Evolutionary conservation across 2,888 invertebrate species (phyloP).

Genomic region (Argyresthia goedartella): DNA sequence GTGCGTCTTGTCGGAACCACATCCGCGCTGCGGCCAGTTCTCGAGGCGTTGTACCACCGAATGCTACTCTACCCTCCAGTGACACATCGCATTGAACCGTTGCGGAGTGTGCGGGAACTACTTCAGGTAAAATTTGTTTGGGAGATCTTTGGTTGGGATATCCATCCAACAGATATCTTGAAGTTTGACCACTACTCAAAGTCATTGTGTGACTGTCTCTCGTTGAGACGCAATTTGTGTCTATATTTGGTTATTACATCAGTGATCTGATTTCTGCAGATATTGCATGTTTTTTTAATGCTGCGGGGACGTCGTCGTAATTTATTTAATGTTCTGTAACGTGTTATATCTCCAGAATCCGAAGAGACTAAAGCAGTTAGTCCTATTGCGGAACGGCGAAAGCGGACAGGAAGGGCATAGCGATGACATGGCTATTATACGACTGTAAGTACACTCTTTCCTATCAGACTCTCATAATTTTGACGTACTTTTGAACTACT

Average conservation of each 20-base stretch:
- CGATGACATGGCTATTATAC: constrained; percentile 85
- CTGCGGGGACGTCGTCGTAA: no score
- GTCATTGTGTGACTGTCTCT: no score
- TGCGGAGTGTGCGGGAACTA: constrained; percentile 86
- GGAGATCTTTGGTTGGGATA: no score
- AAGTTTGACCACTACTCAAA: no score
- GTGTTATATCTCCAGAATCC: constrained; percentile 73
- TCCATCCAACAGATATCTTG: no score
- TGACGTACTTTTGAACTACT: background rate
- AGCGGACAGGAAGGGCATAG: constrained; percentile 57
- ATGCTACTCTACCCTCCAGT: constrained; percentile 92
- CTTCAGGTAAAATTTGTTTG: constrained; percentile 46
- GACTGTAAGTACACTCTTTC: constrained; percentile 78
- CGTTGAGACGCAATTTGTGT: no score
- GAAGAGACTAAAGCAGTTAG: constrained; percentile 81
- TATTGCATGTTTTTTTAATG: no score
- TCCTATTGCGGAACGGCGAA: constrained; percentile 74
- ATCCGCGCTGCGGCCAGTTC: constrained; percentile 87
- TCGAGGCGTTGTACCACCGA: constrained; percentile 93
- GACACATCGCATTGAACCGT: constrained; percentile 85
- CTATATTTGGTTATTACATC: no score
- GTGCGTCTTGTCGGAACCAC: constrained; percentile 90
- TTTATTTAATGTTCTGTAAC: no score
- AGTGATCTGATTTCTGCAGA: no score
- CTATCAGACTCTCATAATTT: background rate